phyloP scores from a whole-genome alignment of 2,113 vertebrate species.

The Ancistrus triradiatus region DNA sequence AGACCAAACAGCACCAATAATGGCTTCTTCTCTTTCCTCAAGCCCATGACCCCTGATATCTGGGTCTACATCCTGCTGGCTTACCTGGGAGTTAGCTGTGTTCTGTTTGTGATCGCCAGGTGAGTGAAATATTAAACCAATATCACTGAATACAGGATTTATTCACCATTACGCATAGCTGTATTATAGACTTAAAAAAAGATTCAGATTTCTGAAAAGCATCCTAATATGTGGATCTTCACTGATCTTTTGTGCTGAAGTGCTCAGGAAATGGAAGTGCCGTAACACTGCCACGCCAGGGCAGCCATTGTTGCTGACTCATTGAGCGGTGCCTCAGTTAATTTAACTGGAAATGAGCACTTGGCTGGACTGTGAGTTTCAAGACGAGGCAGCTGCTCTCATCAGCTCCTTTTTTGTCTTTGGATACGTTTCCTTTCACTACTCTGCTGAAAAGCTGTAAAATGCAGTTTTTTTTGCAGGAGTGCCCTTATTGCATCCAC shows the following conservation, averaged over 20 bases:
- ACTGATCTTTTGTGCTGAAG: constrained; percentile 6
- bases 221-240: background rate
- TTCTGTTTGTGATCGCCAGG: constrained; percentile 98
- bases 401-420: constrained; percentile 47
- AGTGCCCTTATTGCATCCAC: constrained; percentile 6
- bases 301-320: constrained; percentile 57
- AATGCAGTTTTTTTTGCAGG: constrained; percentile 19
- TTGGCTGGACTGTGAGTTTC: constrained; percentile 51
- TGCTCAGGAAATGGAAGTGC: constrained; percentile 29
- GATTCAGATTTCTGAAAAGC: too few species aligned
- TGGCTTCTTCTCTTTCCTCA: constrained; percentile 98
- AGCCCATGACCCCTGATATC: constrained; percentile 94
- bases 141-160: too few species aligned
- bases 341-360: constrained; percentile 55
- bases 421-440: constrained; percentile 38
- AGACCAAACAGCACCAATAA: constrained; percentile 92
- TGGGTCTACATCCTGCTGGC: constrained; percentile 98
- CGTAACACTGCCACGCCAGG: background rate
- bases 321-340: constrained; percentile 61
- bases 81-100: constrained; percentile 96
- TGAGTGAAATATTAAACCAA: constrained; percentile 58
- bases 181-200: too few species aligned
- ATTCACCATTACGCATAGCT: too few species aligned
- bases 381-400: constrained; percentile 70
- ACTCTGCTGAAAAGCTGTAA: constrained; percentile 24